Percentiles rank a stretch among this genome's conserved stretches.
Conservation (phyloP, 1,140 invertebrate species). For the Sogatella furcifera region DNA sequence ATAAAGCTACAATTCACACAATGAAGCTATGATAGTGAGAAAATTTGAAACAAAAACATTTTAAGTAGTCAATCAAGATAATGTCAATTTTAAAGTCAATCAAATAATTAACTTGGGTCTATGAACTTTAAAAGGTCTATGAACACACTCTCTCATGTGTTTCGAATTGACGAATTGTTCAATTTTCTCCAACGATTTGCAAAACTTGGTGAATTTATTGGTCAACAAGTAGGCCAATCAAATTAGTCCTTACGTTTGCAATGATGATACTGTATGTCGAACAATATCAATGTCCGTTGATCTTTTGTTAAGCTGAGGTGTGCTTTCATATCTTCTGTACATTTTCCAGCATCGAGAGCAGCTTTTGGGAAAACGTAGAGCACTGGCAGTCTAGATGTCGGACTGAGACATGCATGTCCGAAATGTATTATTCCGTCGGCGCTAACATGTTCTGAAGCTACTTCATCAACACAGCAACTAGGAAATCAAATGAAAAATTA, state of each 20-base stretch:
- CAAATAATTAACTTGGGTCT: no score
- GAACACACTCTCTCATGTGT: no score
- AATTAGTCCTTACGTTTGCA: conserved; percentile 39
- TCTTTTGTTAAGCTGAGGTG: conserved; percentile 30
- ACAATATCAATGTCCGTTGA: conserved; percentile 50
- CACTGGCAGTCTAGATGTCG: conserved; percentile 53
- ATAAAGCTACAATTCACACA: no score
- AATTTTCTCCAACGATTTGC: no score
- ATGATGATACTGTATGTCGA: conserved; percentile 60
- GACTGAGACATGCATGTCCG: conserved; percentile 75
- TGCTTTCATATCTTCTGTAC: conserved; percentile 30
- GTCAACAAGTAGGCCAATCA: no score
- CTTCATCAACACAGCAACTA: conserved; percentile 88
- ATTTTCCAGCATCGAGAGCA: conserved; percentile 36
- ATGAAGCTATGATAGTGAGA: no score
- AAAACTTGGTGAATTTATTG: no score
- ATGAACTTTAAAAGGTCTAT: no score
- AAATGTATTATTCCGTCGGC: conserved; percentile 84
- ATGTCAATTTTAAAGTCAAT: no score
- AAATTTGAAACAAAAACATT: no score
- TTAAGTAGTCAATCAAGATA: no score
- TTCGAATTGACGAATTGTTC: no score
- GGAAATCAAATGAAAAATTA: conserved; percentile 21
- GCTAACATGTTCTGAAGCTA: conserved; percentile 75
- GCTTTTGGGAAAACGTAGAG: conserved; percentile 56